Evolutionary conservation across 2,113 vertebrate species (phyloP), one percentile per base, ranked within the genome.

Genomic region (Rallus limicola): DNA sequence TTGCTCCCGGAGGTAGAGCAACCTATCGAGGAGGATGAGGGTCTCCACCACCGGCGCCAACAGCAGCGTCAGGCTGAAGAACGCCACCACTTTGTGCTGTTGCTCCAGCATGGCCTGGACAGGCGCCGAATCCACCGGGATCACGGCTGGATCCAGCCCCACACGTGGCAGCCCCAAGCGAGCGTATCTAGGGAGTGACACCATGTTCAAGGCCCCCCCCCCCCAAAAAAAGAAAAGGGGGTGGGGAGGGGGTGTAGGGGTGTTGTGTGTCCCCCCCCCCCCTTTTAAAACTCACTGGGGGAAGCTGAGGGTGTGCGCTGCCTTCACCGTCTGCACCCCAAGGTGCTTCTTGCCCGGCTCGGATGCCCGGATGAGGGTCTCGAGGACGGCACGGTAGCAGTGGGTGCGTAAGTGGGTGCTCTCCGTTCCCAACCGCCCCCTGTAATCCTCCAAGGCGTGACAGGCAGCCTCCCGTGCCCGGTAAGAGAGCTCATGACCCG

Each of bases 1-100:
- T 91, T 98, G 98, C 93, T 99, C 99, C 89, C 99, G 98, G 69
- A 99, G 97, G 97, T 98, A 99, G 36, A 99, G 98, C 81, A 99
- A 97, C 52, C 99, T 95, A 92, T 99, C 99, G 11, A 99, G 97
- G 69, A 99, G 98, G 90, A 99, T 98, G 81, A 99, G 97, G 2
- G 98, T 99, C 97, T 99, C 99, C 92, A 99, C 98, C 5, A 98
- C 96, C 0, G 99, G 99, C 1, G 99, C 99, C 87, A 99, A 97
- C 24, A 99, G 97, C 82, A 99, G 97, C 9, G 97, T 95, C 79
- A 99, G 96, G 92, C 98, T 99, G 97, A 98, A 99, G 97, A 99
- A 99, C 1, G 98, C 98, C 76, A 99, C 98, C 82, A 99, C 99
- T 29, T 97, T 96, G 88, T 97, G 97, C 95, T 99, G 98, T 96